Evolutionary conservation across 2,888 invertebrate species (phyloP).

Genomic region (Lobophora halterata): DNA sequence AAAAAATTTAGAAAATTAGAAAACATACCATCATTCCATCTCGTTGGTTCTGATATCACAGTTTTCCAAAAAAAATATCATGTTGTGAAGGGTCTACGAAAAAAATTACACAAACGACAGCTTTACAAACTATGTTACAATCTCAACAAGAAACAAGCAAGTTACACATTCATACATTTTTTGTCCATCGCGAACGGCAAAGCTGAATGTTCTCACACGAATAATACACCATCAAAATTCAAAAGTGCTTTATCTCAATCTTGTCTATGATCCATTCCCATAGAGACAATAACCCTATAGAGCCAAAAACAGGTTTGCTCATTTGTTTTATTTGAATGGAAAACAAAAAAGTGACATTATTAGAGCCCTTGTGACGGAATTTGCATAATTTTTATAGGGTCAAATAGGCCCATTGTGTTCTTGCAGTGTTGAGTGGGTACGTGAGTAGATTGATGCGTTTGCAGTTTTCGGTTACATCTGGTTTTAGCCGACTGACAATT

Average conservation of each 20-base stretch:
- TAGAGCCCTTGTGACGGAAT: slow-evolving; percentile 52
- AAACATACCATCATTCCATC: not conserved
- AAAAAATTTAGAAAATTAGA: no score
- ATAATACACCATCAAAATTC: slow-evolving; percentile 28
- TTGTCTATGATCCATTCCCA: slow-evolving; percentile 48
- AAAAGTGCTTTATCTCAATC: slow-evolving; percentile 44
- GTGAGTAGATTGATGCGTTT: slow-evolving; percentile 38
- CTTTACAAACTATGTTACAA: not conserved
- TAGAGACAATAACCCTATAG: slow-evolving; percentile 46
- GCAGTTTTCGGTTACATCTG: slow-evolving; percentile 33
- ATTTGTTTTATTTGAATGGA: slow-evolving; percentile 38
- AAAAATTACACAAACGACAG: no score
- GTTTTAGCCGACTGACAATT: slow-evolving; percentile 25
- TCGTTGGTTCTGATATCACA: no score
- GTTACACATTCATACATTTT: slow-evolving; percentile 12
- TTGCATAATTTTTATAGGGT: slow-evolving; percentile 56
- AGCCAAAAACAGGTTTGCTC: slow-evolving; percentile 28
- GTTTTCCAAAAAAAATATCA: no score
- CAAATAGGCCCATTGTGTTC: slow-evolving; percentile 41
- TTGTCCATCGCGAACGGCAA: slow-evolving; percentile 20
- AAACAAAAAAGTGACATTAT: slow-evolving; percentile 49
- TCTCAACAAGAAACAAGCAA: slow-evolving; percentile 1
- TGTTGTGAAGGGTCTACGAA: no score
- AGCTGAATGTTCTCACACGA: slow-evolving; percentile 32
- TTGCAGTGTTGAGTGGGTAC: slow-evolving; percentile 36